A percentile compares a stretch with the other conserved stretches of the same genome.
These are phyloP conservation scores for Pyrocoelia pectoralis DNA, from an alignment of 2,888 invertebrate genomes.

Conservation along the genomic window DNA sequence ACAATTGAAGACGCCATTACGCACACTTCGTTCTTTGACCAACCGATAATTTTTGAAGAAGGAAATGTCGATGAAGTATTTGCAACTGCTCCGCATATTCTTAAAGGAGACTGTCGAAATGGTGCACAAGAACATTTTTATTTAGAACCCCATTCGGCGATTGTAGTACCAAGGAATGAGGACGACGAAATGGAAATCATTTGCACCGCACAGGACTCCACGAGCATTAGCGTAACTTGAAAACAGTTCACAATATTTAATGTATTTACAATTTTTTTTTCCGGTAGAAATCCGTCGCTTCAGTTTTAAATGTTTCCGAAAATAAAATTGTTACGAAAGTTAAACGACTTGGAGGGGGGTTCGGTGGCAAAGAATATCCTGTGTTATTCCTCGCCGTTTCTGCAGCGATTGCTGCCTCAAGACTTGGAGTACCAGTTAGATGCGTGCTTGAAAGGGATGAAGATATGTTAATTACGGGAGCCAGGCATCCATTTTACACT, in stretches of 20 bases:
- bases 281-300: constrained; percentile 72
- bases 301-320: constrained; percentile 75
- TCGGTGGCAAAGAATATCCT: constrained; percentile 93
- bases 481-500: constrained; percentile 86
- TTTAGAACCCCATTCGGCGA: constrained; percentile 82
- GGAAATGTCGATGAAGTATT: constrained; percentile 76
- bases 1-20: constrained; percentile 91
- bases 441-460: constrained; percentile 93
- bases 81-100: constrained; percentile 71
- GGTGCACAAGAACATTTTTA: constrained; percentile 98
- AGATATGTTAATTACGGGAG: constrained; percentile 91
- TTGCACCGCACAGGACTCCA: constrained; percentile 84
- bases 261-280: constrained; percentile 21
- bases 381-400: constrained; percentile 73
- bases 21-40: constrained; percentile 72
- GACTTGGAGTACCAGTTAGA: constrained; percentile 79
- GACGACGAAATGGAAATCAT: constrained; percentile 87
- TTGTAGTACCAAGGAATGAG: constrained; percentile 79
- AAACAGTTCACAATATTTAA: not conserved
- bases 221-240: constrained; percentile 70
- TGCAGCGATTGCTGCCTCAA: constrained; percentile 82
- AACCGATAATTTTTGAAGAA: constrained; percentile 60
- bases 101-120: constrained; percentile 80
- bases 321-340: constrained; percentile 79
- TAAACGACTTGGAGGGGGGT: constrained; percentile 93